A percentile compares a stretch with the other conserved stretches of the same genome.
phyloP scores from a whole-genome alignment of 2,113 vertebrate genomes.

The Hippopotamus amphibius region DNA sequence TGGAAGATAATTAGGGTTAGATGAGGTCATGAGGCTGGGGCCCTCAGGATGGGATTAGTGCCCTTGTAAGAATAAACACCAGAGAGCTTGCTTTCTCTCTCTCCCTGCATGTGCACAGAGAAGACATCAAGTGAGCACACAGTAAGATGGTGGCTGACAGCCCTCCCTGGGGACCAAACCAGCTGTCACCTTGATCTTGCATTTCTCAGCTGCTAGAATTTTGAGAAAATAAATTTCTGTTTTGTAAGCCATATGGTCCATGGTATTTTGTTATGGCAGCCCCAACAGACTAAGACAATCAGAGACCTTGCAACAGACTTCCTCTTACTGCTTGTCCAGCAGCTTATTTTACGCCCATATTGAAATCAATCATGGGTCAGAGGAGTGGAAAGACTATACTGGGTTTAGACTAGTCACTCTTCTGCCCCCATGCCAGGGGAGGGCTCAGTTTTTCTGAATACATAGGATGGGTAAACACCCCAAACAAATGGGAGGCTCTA shows the following conservation, averaged over 20 bases:
- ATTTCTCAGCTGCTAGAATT: background rate
- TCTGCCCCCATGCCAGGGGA: background rate
- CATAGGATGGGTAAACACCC: background rate
- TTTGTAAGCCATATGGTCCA: background rate
- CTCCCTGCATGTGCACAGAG: background rate
- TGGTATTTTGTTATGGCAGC: background rate
- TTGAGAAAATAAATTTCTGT: too few relatives aligned
- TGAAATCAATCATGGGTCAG: background rate
- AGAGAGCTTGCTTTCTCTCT: too few relatives aligned
- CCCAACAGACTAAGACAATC: background rate
- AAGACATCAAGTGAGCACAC: background rate
- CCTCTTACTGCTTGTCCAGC: background rate
- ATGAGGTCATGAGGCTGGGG: background rate
- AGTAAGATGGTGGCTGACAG: background rate
- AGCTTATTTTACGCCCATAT: background rate
- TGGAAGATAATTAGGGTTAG: background rate
- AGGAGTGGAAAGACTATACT: background rate
- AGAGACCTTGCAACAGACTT: background rate
- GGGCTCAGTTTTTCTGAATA: background rate
- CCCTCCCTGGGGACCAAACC: background rate
- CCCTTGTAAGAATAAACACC: background rate
- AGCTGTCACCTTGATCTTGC: background rate
- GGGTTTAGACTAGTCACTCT: background rate
- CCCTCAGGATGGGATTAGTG: background rate
- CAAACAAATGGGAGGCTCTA: background rate